Evolutionary conservation across 1,140 invertebrate species (phyloP), one percentile per base, ranked within the genome.

Genomic region (Zaprionus taronus): DNA sequence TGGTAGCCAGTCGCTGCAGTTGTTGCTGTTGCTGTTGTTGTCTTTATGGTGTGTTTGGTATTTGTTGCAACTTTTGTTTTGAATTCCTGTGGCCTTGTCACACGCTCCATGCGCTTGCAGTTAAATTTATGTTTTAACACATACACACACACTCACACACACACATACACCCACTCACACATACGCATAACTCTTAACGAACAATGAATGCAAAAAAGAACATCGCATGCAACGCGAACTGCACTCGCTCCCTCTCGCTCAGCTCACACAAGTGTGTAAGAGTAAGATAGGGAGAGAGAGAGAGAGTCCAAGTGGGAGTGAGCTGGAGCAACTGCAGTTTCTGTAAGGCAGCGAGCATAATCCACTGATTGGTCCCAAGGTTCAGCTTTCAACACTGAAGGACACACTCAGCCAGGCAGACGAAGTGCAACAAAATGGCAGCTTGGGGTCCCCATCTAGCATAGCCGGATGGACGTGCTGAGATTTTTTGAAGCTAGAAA

Each of bases 11-110:
- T 44, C 63, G 34, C 49, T 55, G 63, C 31, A n/a, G 15, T 58
- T 57, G 78, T 56, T 83, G 71, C 64, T 70, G 68, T 36, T 83
- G 76, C 69, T 82, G 77, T 41, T 74, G 72, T 84, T 90, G 78
- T 89, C 84, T 84, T 90, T 90, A 90, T 90, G 85, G 84, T 72
- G 81, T 89, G 85, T 84, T 90, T 84, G 85, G 81, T 84, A 89
- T 89, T 84, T 89, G 84, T 89, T 89, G 84, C 85, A 90, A 84
- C 85, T 90, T 90, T 89, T 89, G 85, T 90, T 89, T 89, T 89
- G 81, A 89, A 89, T 89, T 89, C 85, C 85, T 89, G 85, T 80
- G 85, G 85, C 85, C 85, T 89, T 89, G 85, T 89, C 85, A 90
- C 82, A 90, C 79, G 82, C 84, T 79, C 69, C 79, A 77, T 90